Conservation (phyloP, 2,113 vertebrate genomes). For the Upupa epops region DNA sequence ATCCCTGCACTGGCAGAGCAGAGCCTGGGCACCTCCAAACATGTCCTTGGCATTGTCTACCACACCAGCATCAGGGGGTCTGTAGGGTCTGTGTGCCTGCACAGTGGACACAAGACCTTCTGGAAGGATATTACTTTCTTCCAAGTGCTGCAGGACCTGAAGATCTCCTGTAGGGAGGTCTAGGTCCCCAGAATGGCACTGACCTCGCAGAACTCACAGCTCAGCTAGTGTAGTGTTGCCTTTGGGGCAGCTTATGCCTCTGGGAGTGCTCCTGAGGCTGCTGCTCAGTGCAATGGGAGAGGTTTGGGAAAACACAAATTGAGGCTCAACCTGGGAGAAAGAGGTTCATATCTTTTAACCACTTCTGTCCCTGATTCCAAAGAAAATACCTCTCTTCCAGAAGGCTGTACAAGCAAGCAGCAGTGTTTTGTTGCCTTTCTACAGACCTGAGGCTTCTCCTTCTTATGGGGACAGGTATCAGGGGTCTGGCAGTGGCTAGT, state of each 20-base stretch:
- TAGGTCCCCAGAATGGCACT: background rate
- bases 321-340: background rate
- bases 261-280: background rate
- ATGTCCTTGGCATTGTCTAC: rapidly evolving
- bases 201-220: background rate
- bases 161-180: background rate
- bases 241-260: rapidly evolving
- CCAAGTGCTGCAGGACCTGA: background rate
- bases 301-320: background rate
- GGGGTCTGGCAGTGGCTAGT: too few species aligned
- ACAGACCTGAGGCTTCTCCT: background rate
- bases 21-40: background rate
- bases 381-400: background rate
- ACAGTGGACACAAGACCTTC: background rate
- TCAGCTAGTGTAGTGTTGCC: background rate
- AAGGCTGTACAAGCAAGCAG: background rate
- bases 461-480: background rate
- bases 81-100: background rate
- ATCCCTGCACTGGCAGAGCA: background rate
- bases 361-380: background rate
- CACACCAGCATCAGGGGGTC: background rate
- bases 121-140: background rate
- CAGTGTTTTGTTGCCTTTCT: background rate
- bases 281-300: background rate
- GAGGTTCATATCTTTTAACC: background rate